Base-by-base conservation (phyloP, 2,797 vertebrate genomes). In the Gymnodraco acuticeps region DNA sequence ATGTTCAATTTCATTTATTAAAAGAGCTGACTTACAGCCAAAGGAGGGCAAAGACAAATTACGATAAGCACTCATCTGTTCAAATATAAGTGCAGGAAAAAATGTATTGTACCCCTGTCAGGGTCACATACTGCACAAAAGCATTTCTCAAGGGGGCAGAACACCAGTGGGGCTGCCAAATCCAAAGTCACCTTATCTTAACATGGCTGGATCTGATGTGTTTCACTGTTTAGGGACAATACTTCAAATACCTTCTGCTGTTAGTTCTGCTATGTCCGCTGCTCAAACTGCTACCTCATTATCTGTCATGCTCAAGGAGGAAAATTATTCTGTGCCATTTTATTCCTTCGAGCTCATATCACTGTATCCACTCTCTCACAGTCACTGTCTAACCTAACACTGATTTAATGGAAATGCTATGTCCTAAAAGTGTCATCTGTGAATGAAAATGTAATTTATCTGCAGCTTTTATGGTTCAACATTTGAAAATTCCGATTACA, bases 171-270 rank as follows among this genome's bases (percentile, higher is more conserved):
- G 43, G 75, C 75, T 80, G 83, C 80, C 84, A 89, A 77, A 73
- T 75, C 68, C 58, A 71, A 86, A 87, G 85, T 88, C 87, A 88
- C 86, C 84, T 89, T 86, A 74, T 83, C 51, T 75, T 38, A 76
- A 78, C 64, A 80, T 69, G 42, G 74, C 74, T 61, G 45, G 62
- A 52, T 73, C 61, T 72, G 70, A 82, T 59, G 73, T 77, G 78
- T 83, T 78, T 17, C 70, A 45, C 19, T 61, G 42, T 65, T 85
- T 70, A 73, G 65, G 78, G 55, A 81, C 48, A 50, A 23, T 53
- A 64, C 33, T 70, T 78, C 17, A 64, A 77, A 84, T 53, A 71
- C 43, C 33, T 50, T 38, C 17, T 16, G 74, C 43, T 19, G 10
- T 73, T 56, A 43, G 13, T 47, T 58, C 68, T 66, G 45, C 64